phyloP scores from a whole-genome alignment of 2,113 vertebrate genomes.

The Miniopterus natalensis region DNA sequence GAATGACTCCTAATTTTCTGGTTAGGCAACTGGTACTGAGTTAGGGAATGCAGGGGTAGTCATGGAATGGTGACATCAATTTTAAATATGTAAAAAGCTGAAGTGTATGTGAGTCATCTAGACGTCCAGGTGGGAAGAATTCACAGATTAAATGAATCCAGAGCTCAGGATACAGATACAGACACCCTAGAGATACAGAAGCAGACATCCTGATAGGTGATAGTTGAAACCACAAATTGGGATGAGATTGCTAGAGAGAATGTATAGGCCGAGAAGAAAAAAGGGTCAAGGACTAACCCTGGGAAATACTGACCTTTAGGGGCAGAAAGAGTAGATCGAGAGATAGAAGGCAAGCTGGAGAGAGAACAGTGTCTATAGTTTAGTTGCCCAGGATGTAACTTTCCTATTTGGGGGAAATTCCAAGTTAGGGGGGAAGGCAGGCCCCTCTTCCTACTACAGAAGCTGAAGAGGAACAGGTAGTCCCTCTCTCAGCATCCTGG shows the following conservation, averaged over 20 bases:
- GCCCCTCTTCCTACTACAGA: not conserved
- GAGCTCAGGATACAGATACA: slow-evolving; percentile 14
- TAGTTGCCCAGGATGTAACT: not conserved
- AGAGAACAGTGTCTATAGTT: not conserved
- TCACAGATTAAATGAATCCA: slow-evolving; percentile 21
- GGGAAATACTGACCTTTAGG: not conserved
- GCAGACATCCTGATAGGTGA: not conserved
- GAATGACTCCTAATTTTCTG: not conserved
- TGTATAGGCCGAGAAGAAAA: not conserved
- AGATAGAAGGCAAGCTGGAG: not conserved
- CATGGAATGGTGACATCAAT: not conserved
- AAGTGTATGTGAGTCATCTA: not conserved
- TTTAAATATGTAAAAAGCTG: not conserved
- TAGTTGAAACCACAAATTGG: not conserved
- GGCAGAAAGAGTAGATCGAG: not conserved
- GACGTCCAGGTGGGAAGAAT: not conserved
- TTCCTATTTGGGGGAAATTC: slow-evolving; percentile 30
- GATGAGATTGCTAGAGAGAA: not conserved
- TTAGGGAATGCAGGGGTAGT: not conserved
- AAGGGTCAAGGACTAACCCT: not conserved
- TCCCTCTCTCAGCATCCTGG: not conserved
- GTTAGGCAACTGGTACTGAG: not conserved
- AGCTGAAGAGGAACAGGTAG: not conserved
- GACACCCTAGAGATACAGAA: not conserved
- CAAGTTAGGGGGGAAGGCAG: not conserved